Base-by-base conservation (phyloP, 2,888 invertebrate genomes). In the Habroteleia sp. region DNA sequence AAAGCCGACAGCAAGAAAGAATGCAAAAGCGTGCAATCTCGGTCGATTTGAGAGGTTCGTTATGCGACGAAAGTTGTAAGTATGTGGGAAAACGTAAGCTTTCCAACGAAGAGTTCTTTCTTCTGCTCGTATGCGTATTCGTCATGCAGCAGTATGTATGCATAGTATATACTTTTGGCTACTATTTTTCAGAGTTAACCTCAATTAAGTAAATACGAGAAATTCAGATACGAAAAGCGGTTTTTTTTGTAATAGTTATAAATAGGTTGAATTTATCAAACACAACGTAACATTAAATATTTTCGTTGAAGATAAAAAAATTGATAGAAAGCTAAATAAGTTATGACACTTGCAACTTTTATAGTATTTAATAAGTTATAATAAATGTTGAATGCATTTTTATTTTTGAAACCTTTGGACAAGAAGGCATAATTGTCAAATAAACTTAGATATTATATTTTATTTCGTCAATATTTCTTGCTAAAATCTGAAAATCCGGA, bases 41-140 rank as follows among this genome's bases (percentile, higher is more conserved):
- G 76, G 76, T 63, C 76, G 68, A 76, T 76, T 72, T 76, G 68
- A 76, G 76, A 72, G 76, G 76, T 76, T 76, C 76, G 76, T 76
- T 76, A 76, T 56, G 63, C 60, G 72, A 76, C 72, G 56, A 73
- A 73, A 76, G 63, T 73, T 69, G 68, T 69, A 58, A 69, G 76
- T 58, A 52, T 29, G 58, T 48, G 27, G 35, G 37, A 41, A 66
- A 76, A 76, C 46, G 41, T 68, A 11, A 60, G 60, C 50, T 52
- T 63, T 76, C 50, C 37, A 16, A 42, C 48, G 14, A 56, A 48
- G 58, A 56, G 50, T 66, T 50, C 31, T 65, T 63, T 58, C 56
- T 50, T 58, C 23, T 14, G 5, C 14, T 29, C 25, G 46, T 60
- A 37, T 37, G 63, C 50, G 58, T 56, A 29, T 58, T 42, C 16